A percentile compares a stretch with the other conserved stretches of the same genome.
Evolutionary conservation across 2,888 invertebrate species (phyloP).

Genomic region (Oxycera nigricornis): DNA sequence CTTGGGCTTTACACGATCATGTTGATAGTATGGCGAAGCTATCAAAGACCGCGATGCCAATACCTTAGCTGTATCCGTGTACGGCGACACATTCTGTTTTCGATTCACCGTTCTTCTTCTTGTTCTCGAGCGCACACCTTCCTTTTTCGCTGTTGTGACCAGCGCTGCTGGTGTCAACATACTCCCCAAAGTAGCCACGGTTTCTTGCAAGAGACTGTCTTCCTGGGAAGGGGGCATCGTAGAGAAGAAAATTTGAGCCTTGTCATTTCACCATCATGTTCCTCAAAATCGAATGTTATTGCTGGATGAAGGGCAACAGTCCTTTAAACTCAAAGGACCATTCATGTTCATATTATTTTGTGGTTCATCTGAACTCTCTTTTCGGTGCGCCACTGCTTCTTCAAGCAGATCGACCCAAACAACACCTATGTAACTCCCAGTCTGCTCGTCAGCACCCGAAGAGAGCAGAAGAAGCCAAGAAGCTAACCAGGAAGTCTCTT

Average conservation of each 20-base stretch:
- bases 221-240: too few species aligned
- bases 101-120: slow-evolving; percentile 43
- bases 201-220: neutral
- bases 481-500: slow-evolving; percentile 29
- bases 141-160: slow-evolving; percentile 32
- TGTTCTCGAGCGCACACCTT: slow-evolving; percentile 40
- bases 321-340: too few species aligned
- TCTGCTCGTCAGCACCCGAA: neutral
- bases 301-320: too few species aligned
- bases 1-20: slow-evolving; percentile 20
- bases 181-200: slow-evolving; percentile 24
- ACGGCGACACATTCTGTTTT: slow-evolving; percentile 42
- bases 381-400: too few species aligned
- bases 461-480: slow-evolving; percentile 3
- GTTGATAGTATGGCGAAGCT: slow-evolving; percentile 6
- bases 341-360: too few species aligned
- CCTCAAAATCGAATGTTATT: too few species aligned
- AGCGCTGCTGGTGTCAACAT: slow-evolving; percentile 30
- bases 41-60: slow-evolving; percentile 26
- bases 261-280: too few species aligned
- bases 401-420: too few species aligned
- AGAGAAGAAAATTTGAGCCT: too few species aligned
- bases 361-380: too few species aligned
- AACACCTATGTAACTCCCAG: too few species aligned
- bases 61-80: neutral